Evolutionary conservation across 2,113 vertebrate species (phyloP), one percentile per base, ranked within the genome.

Genomic region (Aegotheles bennettii): DNA sequence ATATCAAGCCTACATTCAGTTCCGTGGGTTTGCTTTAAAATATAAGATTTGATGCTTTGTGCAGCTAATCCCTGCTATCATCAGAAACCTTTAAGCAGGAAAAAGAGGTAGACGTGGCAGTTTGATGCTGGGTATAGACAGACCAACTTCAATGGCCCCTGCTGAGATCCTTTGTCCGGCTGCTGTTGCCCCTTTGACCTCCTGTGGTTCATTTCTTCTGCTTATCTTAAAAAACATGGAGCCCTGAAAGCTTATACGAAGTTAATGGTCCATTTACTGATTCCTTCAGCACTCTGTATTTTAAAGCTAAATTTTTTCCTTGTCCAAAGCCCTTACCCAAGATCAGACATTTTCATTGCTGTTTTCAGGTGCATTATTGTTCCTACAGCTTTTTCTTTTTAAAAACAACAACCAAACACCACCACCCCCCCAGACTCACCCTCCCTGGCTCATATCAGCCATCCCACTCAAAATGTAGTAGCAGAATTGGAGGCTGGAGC

Each of bases 1-100:
- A 0, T 26, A 16, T 12, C 19, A 7, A 77, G 38, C 45, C 57
- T 14, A 23, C 2, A 0, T 61, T 69, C 23, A 3, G 25, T 29
- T 54, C 61, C 53, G 3, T 6, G n/a, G 35, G 2, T 74, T 81
- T 40, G 20, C 48, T 78, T 40, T 74, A 13, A 40, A 81, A 74
- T 16, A 4, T 1, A 28, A 20, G 56, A 7, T 81, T 4, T 20
- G 33, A n/a, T 54, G 68, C 59, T 89, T 61, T 56, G 35, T 87
- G 69, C 43, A 60, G 61, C 53, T 77, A 11, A 53, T 45, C 45
- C 89, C 60, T 81, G 77, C 64, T 59, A 11, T 43, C 51, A 64
- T 26, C 89, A 87, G 64, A 61, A 24, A 33, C 11, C 47, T 78
- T 81, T 28, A 29, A 21, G 10, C 48, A 51, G 81, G 43, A 82